Percentiles rank a stretch among this genome's conserved stretches.
phyloP scores from a whole-genome alignment of 2,888 invertebrate genomes.

The Rhagophthalmus giganteus region DNA sequence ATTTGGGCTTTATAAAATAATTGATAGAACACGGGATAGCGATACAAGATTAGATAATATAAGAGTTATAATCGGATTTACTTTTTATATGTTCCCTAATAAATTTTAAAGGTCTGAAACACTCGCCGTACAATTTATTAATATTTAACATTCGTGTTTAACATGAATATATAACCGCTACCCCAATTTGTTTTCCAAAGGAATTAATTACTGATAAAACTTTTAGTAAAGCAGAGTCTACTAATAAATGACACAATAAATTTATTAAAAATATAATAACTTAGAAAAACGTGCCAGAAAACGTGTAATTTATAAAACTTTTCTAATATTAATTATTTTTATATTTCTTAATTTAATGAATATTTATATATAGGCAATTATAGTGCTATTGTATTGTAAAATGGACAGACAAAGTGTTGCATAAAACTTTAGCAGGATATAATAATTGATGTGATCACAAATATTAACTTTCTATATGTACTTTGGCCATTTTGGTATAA shows the following conservation, averaged over 20 bases:
- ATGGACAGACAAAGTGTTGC: too few species aligned
- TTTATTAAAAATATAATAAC: too few species aligned
- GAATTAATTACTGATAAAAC: background rate
- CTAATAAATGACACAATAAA: background rate
- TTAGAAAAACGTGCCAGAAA: too few species aligned
- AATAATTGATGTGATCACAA: too few species aligned
- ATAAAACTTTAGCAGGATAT: too few species aligned
- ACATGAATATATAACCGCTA: background rate
- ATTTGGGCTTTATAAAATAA: slow-evolving; percentile 10
- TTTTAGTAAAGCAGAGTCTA: background rate
- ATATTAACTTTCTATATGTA: too few species aligned
- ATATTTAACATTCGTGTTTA: background rate
- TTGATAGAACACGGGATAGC: slow-evolving; percentile 6
- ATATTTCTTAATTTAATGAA: too few species aligned
- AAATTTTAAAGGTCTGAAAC: background rate
- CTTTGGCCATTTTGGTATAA: too few species aligned
- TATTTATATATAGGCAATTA: too few species aligned
- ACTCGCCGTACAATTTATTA: slow-evolving; percentile 1
- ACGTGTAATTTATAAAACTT: too few species aligned
- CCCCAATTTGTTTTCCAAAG: background rate
- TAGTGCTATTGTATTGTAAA: too few species aligned
- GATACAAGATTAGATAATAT: slow-evolving; percentile 7
- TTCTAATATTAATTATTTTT: too few species aligned
- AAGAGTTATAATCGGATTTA: background rate
- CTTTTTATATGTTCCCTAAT: background rate